Conservation (phyloP, 1,140 invertebrate genomes). For the Megathymus violae region DNA sequence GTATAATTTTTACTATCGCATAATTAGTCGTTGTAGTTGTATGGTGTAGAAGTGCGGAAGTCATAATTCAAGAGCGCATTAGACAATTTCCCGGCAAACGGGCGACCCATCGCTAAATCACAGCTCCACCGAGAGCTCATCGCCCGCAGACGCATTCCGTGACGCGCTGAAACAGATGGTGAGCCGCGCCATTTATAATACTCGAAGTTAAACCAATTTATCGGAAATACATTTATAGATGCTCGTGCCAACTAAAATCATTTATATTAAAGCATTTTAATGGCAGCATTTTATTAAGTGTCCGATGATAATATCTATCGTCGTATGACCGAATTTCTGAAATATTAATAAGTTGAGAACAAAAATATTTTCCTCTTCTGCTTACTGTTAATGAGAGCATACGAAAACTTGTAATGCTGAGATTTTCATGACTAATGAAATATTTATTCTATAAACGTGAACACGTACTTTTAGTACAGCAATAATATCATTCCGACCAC, state of each 20-base stretch:
- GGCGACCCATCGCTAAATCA: constrained; percentile 15
- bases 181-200: background rate
- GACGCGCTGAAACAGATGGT: background rate
- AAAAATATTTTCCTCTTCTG: too few relatives aligned
- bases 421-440: background rate
- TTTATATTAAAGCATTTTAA: too few relatives aligned
- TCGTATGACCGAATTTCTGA: too few relatives aligned
- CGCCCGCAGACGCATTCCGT: constrained; percentile 15
- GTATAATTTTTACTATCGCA: too few relatives aligned
- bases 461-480: background rate
- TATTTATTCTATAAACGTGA: background rate
- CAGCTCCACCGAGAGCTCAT: constrained; percentile 13
- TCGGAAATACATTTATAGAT: too few relatives aligned
- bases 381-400: too few relatives aligned
- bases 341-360: too few relatives aligned
- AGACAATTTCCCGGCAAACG: background rate
- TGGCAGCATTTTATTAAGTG: too few relatives aligned
- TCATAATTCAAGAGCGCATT: constrained; percentile 25
- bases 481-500: background rate
- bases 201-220: too few relatives aligned
- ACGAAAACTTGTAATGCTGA: too few relatives aligned
- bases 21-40: background rate
- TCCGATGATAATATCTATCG: too few relatives aligned
- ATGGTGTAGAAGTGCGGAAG: constrained; percentile 2
- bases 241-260: too few relatives aligned